Conservation (phyloP, 2,888 invertebrate species). For the Syrphus vitripennis region DNA sequence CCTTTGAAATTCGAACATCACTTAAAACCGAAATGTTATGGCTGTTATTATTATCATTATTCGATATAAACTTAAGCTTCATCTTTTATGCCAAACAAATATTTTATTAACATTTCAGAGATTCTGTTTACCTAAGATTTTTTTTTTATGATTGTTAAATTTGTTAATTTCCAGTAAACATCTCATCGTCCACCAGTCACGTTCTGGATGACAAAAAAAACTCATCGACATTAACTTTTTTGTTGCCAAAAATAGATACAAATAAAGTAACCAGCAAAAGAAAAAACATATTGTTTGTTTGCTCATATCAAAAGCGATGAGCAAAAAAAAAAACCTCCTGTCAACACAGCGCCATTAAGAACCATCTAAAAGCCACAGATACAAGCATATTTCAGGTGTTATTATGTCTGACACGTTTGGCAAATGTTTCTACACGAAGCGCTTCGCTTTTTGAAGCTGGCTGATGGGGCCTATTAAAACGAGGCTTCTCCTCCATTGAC, state of each 20-base stretch:
- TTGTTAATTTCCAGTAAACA: not conserved
- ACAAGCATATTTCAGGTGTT: slow-evolving; percentile 55
- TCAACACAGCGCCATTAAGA: slow-evolving; percentile 46
- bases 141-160: not conserved
- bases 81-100: not conserved
- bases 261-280: not conserved
- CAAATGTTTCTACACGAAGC: slow-evolving; percentile 64
- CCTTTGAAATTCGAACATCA: too few relatives aligned
- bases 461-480: slow-evolving; percentile 48
- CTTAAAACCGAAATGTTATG: too few relatives aligned
- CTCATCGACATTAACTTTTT: not conserved
- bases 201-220: not conserved
- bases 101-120: not conserved
- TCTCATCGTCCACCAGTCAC: not conserved
- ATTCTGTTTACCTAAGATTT: not conserved
- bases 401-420: slow-evolving; percentile 68
- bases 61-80: too few relatives aligned
- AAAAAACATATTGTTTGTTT: not conserved
- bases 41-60: too few relatives aligned
- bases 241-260: slow-evolving; percentile 4
- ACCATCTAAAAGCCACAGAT: not conserved
- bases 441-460: slow-evolving; percentile 15
- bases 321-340: slow-evolving; percentile 15
- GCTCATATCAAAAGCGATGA: not conserved
- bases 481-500: slow-evolving; percentile 35